Percentiles rank a stretch among this genome's conserved stretches.
Evolutionary conservation across 2,888 invertebrate genomes (phyloP).

Genomic region (Carterocephalus palaemon): DNA sequence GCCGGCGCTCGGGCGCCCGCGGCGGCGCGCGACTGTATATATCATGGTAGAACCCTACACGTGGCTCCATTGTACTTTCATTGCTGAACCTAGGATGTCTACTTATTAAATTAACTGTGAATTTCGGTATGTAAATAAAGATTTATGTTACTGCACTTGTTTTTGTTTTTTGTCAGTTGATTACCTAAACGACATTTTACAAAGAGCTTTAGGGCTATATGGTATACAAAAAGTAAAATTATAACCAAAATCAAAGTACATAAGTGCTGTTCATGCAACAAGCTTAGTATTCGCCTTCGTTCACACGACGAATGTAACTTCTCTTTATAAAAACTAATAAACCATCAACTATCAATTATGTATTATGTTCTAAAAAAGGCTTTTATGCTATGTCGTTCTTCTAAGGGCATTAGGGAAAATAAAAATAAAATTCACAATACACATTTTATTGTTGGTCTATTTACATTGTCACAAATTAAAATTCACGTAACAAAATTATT

Average conservation of each 20-base stretch:
- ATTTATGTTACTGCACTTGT: conserved; percentile 70
- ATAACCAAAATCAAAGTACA: not conserved
- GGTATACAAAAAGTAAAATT: not conserved
- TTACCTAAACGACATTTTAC: not conserved
- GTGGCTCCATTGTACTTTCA: conserved; percentile 55
- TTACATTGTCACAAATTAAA: conserved; percentile 35
- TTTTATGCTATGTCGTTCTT: no score
- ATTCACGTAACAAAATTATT: conserved; percentile 34
- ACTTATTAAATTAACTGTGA: conserved; percentile 71
- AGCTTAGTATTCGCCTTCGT: no score
- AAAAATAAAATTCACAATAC: conserved; percentile 7
- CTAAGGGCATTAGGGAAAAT: not conserved
- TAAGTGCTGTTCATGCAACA: no score
- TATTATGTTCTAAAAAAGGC: no score
- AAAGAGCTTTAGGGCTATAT: not conserved
- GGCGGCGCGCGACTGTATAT: conserved; percentile 38
- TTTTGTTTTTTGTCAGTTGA: conserved; percentile 44
- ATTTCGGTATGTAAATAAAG: conserved; percentile 77
- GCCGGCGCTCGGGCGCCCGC: conserved; percentile 16
- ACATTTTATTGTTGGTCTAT: conserved; percentile 36
- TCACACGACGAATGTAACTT: no score
- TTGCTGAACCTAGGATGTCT: conserved; percentile 51
- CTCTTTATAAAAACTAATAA: no score
- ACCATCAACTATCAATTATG: no score
- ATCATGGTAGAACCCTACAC: conserved; percentile 41